Conservation (phyloP, 30 jellyfish, hydroid and myxozoan genomes). For the Turritopsis rubra region DNA sequence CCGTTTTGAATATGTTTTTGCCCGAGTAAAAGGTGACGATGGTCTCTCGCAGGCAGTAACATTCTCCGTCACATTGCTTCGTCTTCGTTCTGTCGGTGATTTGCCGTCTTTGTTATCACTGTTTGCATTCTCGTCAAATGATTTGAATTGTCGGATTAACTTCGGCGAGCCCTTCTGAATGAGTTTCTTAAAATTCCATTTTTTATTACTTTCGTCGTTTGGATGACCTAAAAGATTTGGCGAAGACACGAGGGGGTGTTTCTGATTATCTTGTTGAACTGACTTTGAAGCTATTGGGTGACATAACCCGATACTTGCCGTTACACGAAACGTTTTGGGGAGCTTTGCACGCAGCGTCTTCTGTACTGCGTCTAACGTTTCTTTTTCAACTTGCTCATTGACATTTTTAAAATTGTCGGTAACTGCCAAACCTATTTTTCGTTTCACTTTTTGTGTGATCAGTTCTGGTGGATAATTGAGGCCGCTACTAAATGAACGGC, state of each 20-base stretch:
- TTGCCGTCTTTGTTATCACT: neutral
- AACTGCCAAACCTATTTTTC: neutral
- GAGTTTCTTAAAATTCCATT: neutral
- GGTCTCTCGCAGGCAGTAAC: neutral
- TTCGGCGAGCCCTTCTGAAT: neutral
- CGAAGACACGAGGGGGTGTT: neutral
- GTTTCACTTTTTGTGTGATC: neutral
- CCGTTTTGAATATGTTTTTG: neutral
- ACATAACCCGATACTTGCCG: neutral
- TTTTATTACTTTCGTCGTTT: neutral
- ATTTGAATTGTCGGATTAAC: neutral
- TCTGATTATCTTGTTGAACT: neutral
- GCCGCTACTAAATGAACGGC: constrained; percentile 7
- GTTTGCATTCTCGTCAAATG: neutral
- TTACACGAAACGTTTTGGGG: constrained; percentile 3
- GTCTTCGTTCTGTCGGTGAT: neutral
- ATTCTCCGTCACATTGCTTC: neutral
- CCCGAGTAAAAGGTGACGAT: neutral
- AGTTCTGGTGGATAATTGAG: constrained; percentile 1
- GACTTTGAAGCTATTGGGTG: neutral
- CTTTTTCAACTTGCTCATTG: neutral
- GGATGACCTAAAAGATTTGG: neutral
- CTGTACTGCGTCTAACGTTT: neutral
- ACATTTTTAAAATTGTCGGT: neutral
- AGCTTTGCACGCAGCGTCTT: neutral